phyloP scores from a whole-genome alignment of 2,797 vertebrate genomes.

The Zenarchopterus dispar region DNA sequence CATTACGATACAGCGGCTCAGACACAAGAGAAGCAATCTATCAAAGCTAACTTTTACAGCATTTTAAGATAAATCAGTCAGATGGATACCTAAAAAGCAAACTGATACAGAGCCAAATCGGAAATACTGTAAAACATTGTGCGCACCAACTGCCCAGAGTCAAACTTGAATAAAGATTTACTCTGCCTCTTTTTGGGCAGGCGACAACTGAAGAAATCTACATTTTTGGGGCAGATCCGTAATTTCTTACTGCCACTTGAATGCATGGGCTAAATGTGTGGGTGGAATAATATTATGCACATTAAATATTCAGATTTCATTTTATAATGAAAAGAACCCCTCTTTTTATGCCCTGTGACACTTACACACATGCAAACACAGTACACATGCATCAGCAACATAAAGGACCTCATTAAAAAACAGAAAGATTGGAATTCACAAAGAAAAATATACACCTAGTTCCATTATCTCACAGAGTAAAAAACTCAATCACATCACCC shows the following conservation, averaged over 20 bases:
- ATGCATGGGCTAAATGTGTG: slow-evolving; percentile 36
- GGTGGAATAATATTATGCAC: slow-evolving; percentile 50
- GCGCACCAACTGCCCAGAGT: slow-evolving; percentile 1
- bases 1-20: slow-evolving; percentile 10
- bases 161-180: slow-evolving; percentile 32
- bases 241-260: slow-evolving; percentile 54
- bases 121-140: slow-evolving; percentile 5
- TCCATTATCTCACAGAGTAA: slow-evolving; percentile 54
- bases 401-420: slow-evolving; percentile 55
- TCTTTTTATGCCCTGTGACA: background rate
- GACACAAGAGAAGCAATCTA: slow-evolving; percentile 29
- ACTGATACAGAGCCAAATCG: background rate
- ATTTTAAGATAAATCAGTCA: slow-evolving; percentile 12
- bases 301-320: slow-evolving; percentile 73
- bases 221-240: slow-evolving; percentile 48
- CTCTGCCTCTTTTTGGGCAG: slow-evolving; percentile 30
- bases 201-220: slow-evolving; percentile 35
- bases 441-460: slow-evolving; percentile 31
- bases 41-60: slow-evolving; percentile 27
- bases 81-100: slow-evolving; percentile 19
- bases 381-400: slow-evolving; percentile 32
- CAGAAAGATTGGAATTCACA: slow-evolving; percentile 50
- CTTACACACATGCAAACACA: slow-evolving; percentile 29
- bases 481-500: slow-evolving; percentile 31
- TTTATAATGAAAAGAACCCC: slow-evolving; percentile 36